Percentiles rank a stretch among this genome's conserved stretches.
phyloP scores from a whole-genome alignment of 2,888 invertebrate species.

The Mystacides longicornis region DNA sequence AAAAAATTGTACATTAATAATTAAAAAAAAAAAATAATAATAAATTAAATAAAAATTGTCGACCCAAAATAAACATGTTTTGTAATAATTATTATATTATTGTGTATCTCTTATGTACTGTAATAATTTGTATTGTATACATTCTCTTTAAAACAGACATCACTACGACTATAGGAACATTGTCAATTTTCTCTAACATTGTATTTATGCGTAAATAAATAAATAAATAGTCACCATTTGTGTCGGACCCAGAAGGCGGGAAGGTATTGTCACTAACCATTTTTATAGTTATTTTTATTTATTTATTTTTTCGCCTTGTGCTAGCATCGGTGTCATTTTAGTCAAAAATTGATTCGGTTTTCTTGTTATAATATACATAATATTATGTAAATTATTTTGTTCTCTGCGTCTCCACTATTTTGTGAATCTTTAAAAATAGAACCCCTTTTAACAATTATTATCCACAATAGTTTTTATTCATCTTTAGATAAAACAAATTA shows the following conservation, averaged over 20 bases:
- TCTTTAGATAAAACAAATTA: not conserved
- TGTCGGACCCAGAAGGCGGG: conserved; percentile 16
- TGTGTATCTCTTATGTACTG: no score
- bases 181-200: no score
- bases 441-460: no score
- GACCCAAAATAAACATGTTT: no score
- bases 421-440: no score
- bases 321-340: not conserved
- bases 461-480: not conserved
- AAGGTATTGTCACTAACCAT: conserved; percentile 13
- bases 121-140: no score
- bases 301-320: not conserved
- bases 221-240: conserved; percentile 7
- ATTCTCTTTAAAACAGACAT: no score
- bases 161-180: no score
- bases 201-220: not conserved
- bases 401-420: not conserved
- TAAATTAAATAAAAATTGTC: no score
- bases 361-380: conserved; percentile 4
- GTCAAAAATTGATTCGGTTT: not conserved
- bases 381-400: not conserved
- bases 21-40: no score
- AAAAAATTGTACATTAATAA: no score
- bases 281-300: not conserved
- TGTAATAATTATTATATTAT: no score